Base-by-base conservation (phyloP, 1,140 invertebrate genomes). In the Trachymyrmex septentrionalis region DNA sequence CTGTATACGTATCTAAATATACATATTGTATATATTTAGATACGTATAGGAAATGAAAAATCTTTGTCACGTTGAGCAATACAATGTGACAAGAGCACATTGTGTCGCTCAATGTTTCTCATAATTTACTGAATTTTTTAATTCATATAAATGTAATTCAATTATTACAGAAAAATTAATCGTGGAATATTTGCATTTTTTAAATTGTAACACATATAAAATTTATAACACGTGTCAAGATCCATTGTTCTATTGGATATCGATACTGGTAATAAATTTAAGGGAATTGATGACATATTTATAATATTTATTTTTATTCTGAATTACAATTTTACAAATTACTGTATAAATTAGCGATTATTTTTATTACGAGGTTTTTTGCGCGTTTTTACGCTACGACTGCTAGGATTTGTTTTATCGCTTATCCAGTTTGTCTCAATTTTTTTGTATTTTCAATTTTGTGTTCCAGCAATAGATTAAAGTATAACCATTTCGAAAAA, bases 311-410 rank as follows among this genome's bases (percentile, higher is more conserved):
- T 44, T 72, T 72, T 38, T 64, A 64, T 64, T 6, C 12, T 12
- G 2, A 27, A 61, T 14, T 48, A 27, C 30, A 64, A 30, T 14
- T 77, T 77, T 66, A 77, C 5, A 12, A 10, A 44, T 38, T 24
- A 21, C 57, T 48, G 3, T 10, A 48, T 1, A 30, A 64, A 30
- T 57, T 48, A 48, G 24, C 27, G 1, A 77, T 77, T 10, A 12
- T 63, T 24, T 76, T 76, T 77, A 44, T 48, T n/a, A 24, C 16
- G 6, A 77, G 4, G 1, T 61, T 63, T 63, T 6, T 61, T 44
- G 10, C 1, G 0, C 7, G 9, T 30, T 72, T 71, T 2, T 30
- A 14, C 19, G 30, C 4, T 30, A 14, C 12, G 30, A 12, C 30
- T n/a, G 50, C 0, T 55, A 21, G 1, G 19, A 69, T 57, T 24